Evolutionary conservation across 2,888 invertebrate species (phyloP).

Genomic region (Falcaria lacertinaria): DNA sequence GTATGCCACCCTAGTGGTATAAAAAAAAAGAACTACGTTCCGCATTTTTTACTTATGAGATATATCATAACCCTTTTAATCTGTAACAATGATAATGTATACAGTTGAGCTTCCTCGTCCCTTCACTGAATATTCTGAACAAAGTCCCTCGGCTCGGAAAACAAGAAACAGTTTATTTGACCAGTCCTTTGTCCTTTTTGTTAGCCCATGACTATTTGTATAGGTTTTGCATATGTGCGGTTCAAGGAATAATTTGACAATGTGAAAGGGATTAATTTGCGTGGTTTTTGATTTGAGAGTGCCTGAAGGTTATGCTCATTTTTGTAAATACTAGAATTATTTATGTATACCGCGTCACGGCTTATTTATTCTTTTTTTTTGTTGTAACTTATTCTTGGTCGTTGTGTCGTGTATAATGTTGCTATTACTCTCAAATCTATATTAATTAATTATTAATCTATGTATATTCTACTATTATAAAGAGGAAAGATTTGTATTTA

Average conservation of each 20-base stretch:
- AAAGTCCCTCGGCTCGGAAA: not conserved
- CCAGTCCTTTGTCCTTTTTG: slow-evolving; percentile 12
- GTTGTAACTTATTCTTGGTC: no score
- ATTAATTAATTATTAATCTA: no score
- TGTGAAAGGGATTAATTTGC: not conserved
- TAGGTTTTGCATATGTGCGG: slow-evolving; percentile 1
- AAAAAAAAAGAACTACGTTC: no score
- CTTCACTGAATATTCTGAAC: not conserved
- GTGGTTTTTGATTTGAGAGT: not conserved
- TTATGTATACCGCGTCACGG: no score
- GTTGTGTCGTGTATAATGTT: no score
- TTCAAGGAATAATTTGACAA: not conserved
- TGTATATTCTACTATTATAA: no score
- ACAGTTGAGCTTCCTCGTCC: not conserved
- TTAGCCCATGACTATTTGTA: slow-evolving; percentile 12
- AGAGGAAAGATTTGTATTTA: no score
- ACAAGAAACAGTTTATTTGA: slow-evolving; percentile 14
- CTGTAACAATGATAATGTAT: not conserved
- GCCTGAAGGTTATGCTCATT: not conserved
- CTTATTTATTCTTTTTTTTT: no score
- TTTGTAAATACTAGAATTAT: no score
- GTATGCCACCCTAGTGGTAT: no score
- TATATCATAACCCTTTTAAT: not conserved
- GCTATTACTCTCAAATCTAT: no score
- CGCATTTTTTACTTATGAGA: not conserved